Evolutionary conservation across 2,113 vertebrate genomes (phyloP).

Genomic region (Microcebus griseorufus): DNA sequence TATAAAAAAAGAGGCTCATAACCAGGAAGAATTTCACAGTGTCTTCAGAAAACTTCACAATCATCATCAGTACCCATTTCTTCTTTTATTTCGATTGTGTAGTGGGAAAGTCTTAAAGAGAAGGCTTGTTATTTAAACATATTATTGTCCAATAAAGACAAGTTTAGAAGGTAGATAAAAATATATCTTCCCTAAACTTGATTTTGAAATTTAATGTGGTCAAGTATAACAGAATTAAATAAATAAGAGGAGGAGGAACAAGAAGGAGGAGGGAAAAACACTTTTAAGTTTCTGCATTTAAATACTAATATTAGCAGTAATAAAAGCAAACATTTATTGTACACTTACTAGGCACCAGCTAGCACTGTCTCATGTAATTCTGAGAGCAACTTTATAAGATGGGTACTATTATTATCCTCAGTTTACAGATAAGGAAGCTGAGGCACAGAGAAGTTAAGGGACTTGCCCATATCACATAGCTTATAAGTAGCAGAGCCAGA

Average conservation of each 20-base stretch:
- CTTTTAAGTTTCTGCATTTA: background rate
- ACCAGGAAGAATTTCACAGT: background rate
- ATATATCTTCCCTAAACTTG: background rate
- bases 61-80: background rate
- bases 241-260: background rate
- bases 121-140: background rate
- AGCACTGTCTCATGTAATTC: background rate
- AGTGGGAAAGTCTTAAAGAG: background rate
- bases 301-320: background rate
- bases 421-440: background rate
- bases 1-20: background rate
- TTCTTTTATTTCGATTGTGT: background rate
- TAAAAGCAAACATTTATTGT: background rate
- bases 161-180: background rate
- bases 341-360: background rate
- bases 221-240: background rate
- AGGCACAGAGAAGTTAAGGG: background rate
- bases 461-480: background rate
- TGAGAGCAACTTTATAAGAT: background rate
- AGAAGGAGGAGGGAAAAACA: background rate
- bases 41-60: background rate
- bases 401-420: background rate
- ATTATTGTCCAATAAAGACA: background rate
- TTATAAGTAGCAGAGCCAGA: background rate
- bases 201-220: conserved; percentile 8